Base-by-base conservation (phyloP, 2,797 vertebrate species). In the Channallabes apus region DNA sequence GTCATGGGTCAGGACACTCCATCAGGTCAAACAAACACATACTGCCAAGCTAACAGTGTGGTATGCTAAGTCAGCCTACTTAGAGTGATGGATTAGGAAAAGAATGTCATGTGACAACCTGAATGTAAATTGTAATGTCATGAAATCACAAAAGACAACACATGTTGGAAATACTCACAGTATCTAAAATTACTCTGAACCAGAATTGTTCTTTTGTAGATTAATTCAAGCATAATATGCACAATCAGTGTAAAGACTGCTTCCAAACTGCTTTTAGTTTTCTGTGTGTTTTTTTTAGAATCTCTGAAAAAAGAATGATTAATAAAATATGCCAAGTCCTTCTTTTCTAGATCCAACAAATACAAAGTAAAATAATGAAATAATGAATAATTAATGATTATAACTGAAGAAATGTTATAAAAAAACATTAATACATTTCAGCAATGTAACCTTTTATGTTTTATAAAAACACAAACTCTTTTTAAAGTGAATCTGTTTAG, bases 21-120 rank as follows among this genome's bases (percentile, higher is more conserved):
- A 80, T 65, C 58, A 62, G 78, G 81, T 86, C 85, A 88, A 68
- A 78, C 85, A 85, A 82, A 84, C 80, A 82, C 38, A 15, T 69
- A 61, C 22, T 62, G 75, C 22, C 84, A 84, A 73, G 56, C 72
- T 69, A 62, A 69, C 54, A 54, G 27, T 41, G 29, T 82, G 27
- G 2, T 7, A 54, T 78, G 73, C 41, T 73, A 82, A 27, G 51
- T 81, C 77, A 81, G 24, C 51, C 54, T 35, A 84, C 46, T 12
- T 84, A 80, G 69, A 82, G 9, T 27, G 6, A 51, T 88, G 84
- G 84, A 86, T 61, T 75, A 41, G 67, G 22, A 62, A 81, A 88
- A 84, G 69, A 51, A 41, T 86, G 89, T 80, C 84, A 88, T 58
- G 22, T 17, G 75, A 85, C 62, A 61, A 62, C 75, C 38, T 83